Evolutionary conservation across 37 sponge, comb jelly and placozoan species (phyloP).

Genomic region (Eunapius fragilis): DNA sequence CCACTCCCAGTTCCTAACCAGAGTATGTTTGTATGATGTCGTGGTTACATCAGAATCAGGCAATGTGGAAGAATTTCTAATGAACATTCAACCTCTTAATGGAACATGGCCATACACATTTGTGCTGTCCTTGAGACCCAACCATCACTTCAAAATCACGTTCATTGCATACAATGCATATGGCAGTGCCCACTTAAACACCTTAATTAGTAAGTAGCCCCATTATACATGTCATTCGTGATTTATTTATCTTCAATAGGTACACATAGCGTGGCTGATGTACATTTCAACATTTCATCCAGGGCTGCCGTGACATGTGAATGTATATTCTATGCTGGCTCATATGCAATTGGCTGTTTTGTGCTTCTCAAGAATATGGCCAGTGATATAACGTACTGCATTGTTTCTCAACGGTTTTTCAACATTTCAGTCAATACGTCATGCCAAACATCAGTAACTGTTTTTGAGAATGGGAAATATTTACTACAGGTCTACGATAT

Average conservation of each 20-base stretch:
- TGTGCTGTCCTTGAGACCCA: neutral
- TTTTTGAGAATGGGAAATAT: neutral
- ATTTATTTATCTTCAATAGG: neutral
- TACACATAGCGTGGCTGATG: neutral
- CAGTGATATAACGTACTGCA: neutral
- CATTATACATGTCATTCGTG: neutral
- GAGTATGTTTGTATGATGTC: neutral
- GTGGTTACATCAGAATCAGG: neutral
- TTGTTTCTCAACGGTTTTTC: neutral
- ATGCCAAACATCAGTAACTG: neutral
- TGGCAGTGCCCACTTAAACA: neutral
- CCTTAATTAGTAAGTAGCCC: neutral
- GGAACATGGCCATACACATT: neutral
- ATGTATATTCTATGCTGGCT: neutral
- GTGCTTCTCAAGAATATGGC: neutral
- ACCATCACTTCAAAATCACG: neutral
- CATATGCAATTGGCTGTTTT: neutral
- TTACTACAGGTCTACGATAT: neutral
- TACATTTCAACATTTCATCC: neutral
- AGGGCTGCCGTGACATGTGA: neutral
- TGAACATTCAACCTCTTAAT: neutral
- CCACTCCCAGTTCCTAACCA: neutral
- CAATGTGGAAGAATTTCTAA: neutral
- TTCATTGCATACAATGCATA: neutral
- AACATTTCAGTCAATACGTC: neutral